These are phyloP conservation scores for Miniopterus natalensis DNA, from an alignment of 2,113 vertebrate genomes.

Conservation along the genomic window DNA sequence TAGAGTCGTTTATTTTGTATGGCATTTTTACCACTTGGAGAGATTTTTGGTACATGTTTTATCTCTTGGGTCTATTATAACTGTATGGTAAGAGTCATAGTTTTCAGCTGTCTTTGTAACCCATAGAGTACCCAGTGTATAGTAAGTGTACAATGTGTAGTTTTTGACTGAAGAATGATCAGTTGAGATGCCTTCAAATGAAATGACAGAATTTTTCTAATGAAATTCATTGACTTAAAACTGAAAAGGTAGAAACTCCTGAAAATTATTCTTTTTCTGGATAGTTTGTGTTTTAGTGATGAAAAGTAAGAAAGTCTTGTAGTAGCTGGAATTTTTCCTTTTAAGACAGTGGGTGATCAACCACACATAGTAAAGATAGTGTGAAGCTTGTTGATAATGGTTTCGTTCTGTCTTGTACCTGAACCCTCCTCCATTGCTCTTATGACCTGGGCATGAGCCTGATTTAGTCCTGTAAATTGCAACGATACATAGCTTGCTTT, in stretches of 20 bases:
- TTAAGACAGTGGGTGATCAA: slow-evolving; percentile 7
- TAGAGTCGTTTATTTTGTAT: slow-evolving; percentile 50
- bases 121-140: not conserved
- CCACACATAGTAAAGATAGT: not conserved
- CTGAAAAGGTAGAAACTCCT: slow-evolving; percentile 22
- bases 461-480: not conserved
- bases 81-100: not conserved
- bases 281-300: slow-evolving; percentile 57
- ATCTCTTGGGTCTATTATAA: slow-evolving; percentile 24
- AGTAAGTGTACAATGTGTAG: not conserved
- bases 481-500: not conserved
- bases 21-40: not conserved
- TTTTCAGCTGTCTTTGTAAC: not conserved
- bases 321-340: slow-evolving; percentile 19
- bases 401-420: slow-evolving; percentile 5
- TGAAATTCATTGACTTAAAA: slow-evolving; percentile 40
- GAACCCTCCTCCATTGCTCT: not conserved
- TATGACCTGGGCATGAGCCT: not conserved
- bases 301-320: slow-evolving; percentile 27
- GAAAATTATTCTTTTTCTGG: slow-evolving; percentile 51
- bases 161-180: slow-evolving; percentile 15
- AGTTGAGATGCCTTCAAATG: not conserved
- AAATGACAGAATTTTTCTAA: slow-evolving; percentile 31
- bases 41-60: slow-evolving; percentile 4
- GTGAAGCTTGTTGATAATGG: not conserved